phyloP scores from a whole-genome alignment of 1,140 invertebrate species.

The Oryctes rhinoceros region DNA sequence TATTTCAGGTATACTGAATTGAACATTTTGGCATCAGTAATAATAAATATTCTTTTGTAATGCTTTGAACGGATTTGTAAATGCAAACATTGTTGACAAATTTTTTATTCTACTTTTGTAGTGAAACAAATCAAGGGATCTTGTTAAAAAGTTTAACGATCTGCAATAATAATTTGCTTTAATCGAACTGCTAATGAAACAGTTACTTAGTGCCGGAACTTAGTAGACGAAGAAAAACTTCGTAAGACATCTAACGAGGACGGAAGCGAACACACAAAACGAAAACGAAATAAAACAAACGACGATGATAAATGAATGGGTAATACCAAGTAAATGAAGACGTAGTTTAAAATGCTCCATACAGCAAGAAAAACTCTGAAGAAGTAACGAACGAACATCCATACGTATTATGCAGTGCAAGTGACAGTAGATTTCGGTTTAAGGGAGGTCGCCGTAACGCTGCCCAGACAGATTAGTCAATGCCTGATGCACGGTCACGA shows the following conservation, averaged over 20 bases:
- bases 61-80: too few species aligned
- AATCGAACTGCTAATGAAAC: too few species aligned
- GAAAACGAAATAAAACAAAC: not conserved
- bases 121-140: too few species aligned
- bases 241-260: not conserved
- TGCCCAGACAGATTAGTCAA: conserved; percentile 31
- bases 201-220: not conserved
- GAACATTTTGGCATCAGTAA: too few species aligned
- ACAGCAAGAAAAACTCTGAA: not conserved
- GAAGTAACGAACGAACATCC: not conserved
- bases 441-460: conserved; percentile 22
- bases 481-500: conserved; percentile 32
- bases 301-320: not conserved
- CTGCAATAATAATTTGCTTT: too few species aligned
- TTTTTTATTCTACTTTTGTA: too few species aligned
- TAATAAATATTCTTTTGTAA: too few species aligned
- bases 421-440: conserved; percentile 27
- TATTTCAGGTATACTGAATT: too few species aligned
- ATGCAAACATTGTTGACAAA: too few species aligned
- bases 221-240: not conserved
- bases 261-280: not conserved
- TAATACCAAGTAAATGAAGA: not conserved
- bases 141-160: too few species aligned
- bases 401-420: conserved; percentile 18
- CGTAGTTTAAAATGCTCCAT: not conserved